Base-by-base conservation (phyloP, 2,113 vertebrate species). In the Madoqua kirkii region DNA sequence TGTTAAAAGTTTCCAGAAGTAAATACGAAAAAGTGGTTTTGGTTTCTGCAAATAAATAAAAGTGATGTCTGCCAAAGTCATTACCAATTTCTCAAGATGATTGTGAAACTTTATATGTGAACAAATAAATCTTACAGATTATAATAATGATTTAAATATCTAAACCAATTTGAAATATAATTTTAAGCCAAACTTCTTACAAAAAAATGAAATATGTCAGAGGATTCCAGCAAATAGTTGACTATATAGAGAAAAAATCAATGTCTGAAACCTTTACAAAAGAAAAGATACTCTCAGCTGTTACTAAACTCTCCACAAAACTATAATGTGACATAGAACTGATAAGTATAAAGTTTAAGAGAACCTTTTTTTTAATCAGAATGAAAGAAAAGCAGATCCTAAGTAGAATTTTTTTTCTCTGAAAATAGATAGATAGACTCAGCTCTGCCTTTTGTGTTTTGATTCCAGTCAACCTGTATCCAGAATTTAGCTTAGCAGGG, bases 171-270 rank as follows among this genome's bases (percentile, higher is more conserved):
- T 76, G 83, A 81, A 94, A 57, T 95, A 60, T 74, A 59, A 82
- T 96, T 97, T 57, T 91, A 96, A 98, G 71, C 71, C 3, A 86
- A 96, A 89, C 92, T 87, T 97, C 21, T 83, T 78, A 87, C 7
- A 79, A 93, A 96, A 96, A 93, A 64, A 45, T 54, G 54, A 74
- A 93, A 95, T 71, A 76, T 64, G 74, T 79, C 40, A 60, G 48
- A 92, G 59, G 57, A n/a, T 12, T 76, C 59, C 79, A 89, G 23
- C 13, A 10, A 87, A 52, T 93, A 76, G 55, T 87, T 97, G 90
- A 29, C 4, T 91, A 16, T 0, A 33, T 7, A 89, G 71, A 95
- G 64, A 96, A 92, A 1, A n/a, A 52, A 89, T 54, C 19, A 82
- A 15, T 52, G 7, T 91, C 91, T 95, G 85, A 93, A 94, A 94